Evolutionary conservation across 2,797 vertebrate species (phyloP).

Genomic region (Anomalospiza imberbis): DNA sequence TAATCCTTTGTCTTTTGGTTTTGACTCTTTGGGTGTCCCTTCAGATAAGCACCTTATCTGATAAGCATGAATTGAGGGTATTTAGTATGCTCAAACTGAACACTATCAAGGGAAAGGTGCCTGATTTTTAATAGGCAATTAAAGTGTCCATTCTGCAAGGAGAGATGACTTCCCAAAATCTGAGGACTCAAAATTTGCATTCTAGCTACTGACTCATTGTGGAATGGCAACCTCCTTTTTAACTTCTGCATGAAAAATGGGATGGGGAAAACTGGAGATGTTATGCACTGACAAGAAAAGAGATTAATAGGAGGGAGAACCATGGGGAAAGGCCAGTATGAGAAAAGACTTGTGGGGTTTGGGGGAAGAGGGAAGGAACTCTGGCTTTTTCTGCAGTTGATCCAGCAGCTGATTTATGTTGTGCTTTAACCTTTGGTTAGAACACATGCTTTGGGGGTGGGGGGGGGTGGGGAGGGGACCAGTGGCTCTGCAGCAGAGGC

Average conservation of each 20-base stretch:
- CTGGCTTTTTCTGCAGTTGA: background rate
- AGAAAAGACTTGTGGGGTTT: background rate
- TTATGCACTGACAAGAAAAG: background rate
- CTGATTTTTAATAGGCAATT: background rate
- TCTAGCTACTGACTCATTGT: background rate
- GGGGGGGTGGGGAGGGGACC: background rate
- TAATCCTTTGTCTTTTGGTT: background rate
- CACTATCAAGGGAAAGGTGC: background rate
- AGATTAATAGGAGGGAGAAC: background rate
- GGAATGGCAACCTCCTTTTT: background rate
- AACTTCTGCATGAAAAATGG: background rate
- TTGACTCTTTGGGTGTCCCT: background rate
- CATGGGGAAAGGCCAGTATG: background rate
- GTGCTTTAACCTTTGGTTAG: background rate
- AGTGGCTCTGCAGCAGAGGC: accelerated
- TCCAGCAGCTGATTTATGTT: background rate
- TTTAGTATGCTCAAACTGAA: background rate
- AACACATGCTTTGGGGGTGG: accelerated
- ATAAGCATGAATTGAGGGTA: background rate
- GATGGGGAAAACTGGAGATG: background rate
- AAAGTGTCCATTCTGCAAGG: background rate
- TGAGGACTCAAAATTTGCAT: background rate
- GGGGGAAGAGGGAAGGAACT: background rate
- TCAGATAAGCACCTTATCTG: background rate
- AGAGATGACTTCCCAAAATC: background rate